Evolutionary conservation across 2,888 invertebrate genomes (phyloP), one percentile per base, ranked within the genome.

Genomic region (Lamproptera curius): DNA sequence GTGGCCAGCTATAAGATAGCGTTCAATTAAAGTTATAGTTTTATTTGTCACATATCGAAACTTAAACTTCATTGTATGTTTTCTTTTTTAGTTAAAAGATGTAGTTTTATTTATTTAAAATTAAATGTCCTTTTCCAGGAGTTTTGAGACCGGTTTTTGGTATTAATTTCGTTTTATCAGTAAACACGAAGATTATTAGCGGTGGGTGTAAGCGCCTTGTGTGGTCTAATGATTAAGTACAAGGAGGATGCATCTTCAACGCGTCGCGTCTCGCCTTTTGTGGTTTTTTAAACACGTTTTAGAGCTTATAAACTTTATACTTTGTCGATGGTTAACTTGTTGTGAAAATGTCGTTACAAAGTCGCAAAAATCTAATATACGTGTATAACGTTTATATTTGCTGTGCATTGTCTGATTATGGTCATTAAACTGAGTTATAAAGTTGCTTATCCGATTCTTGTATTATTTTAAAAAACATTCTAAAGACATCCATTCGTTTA

Each of bases 221-320:
- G 67, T 68, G 70, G 72, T 67, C 67, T 50, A 50, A 38, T 57
- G 59, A 53, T 62, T 66, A 59, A 63, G 63, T 61, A 67, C 67
- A 69, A 71, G 65, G 28, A 10, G 41, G 59, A 52, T 45, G 57
- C 55, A 16, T 53, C 54, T 54, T 52, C 31, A 44, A 50, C 51
- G 51, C 40, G 26, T 45, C 13, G 15, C 42, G 1, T 34, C n/a
- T n/a, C 52, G 52, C 53, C 56, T 50, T 50, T 56, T 57, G 57
- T 54, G 39, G 35, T 47, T 44, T 52, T 58, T 62, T 63, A 59
- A 59, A 55, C 55, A 47, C 57, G 54, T 52, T 36, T 42, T 43
- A 10, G 35, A 9, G 44, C 36, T 43, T 56, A 59, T 59, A 60
- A 54, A 58, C 53, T 53, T 55, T 52, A 48, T 54, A 54, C 54